Evolutionary conservation across 1,140 invertebrate genomes (phyloP).

Genomic region (Nasonia giraulti): DNA sequence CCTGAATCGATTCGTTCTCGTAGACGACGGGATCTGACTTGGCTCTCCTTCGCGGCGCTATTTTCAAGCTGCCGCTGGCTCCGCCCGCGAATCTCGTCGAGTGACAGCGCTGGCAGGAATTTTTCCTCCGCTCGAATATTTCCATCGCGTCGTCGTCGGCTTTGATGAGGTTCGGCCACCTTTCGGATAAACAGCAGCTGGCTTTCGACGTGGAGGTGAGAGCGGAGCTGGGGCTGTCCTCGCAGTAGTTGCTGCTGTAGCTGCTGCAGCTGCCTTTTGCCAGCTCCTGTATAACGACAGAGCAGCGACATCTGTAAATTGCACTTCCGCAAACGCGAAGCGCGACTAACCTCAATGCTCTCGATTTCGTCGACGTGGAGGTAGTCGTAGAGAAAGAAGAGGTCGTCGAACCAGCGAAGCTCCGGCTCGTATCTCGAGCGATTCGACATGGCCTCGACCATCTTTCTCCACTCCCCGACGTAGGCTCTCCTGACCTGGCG

Average conservation of each 20-base stretch:
- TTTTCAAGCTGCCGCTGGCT: not conserved
- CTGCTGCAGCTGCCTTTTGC: not conserved
- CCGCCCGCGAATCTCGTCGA: not conserved
- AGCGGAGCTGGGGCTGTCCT: not conserved
- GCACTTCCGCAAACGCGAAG: not conserved
- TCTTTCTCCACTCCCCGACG: slow-evolving; percentile 54
- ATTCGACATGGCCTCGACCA: slow-evolving; percentile 40
- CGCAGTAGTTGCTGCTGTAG: not conserved
- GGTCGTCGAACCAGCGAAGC: slow-evolving; percentile 54
- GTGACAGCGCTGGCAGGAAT: not conserved
- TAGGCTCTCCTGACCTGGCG: slow-evolving; percentile 56
- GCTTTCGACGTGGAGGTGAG: not conserved
- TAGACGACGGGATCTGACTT: not conserved
- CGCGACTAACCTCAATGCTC: slow-evolving; percentile 52
- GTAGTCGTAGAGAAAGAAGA: slow-evolving; percentile 58
- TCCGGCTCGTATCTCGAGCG: slow-evolving; percentile 42
- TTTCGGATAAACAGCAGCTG: not conserved
- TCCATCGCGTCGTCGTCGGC: not conserved
- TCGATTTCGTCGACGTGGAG: slow-evolving; percentile 57
- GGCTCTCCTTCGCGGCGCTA: not conserved
- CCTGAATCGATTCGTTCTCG: not conserved
- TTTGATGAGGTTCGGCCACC: not conserved
- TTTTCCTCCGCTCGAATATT: not conserved
- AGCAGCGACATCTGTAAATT: too few relatives aligned
- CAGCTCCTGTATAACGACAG: not conserved